Base-by-base conservation (phyloP, 2,888 invertebrate genomes). In the Cotesia congregata region DNA sequence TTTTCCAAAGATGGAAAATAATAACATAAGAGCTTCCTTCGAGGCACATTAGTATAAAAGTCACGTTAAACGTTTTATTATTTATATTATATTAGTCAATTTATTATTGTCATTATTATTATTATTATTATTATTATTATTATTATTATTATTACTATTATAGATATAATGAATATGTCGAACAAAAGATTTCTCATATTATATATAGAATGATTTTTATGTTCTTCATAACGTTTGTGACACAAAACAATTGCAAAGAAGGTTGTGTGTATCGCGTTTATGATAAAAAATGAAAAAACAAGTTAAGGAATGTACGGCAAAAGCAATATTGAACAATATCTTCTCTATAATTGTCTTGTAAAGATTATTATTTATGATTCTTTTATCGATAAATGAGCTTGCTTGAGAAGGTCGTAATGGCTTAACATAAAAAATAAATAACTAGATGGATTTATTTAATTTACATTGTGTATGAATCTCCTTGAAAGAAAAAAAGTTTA, bases 1-100 rank as follows among this genome's bases (percentile, higher is more conserved):
- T 79, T 78, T 74, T 78, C 71, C 74, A 64, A 72, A 75, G 6
- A 71, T 75, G 38, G 68, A 74, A 72, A 73, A 77, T 72, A 71
- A 9, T 41, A 30, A 30, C 30, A 69, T 50, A 71, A 77, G 78
- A 77, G 78, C 80, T 80, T 80, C 79, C 80, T 72, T 75, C 74
- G 72, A 75, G 59, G 60, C 69, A 68, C 50, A 72, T 30, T 74
- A 68, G 40, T 71, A 77, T 62, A 67, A 30, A 77, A 61, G 76
- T 62, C 72, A 64, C 76, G 61, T 30, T 69, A 72, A 50, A 50
- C 4, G 9, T 50, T 50, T 50, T 50, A 50, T 50, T 50, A 50
- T 50, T 50, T 50, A 50, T 50, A 50, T 50, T 50, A 70, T 74
- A 74, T 67, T 74, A 60, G 70, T 59, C 70, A 70, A 70, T 70